Evolutionary conservation across 1,140 invertebrate species (phyloP), one percentile per base, ranked within the genome.

Genomic region (Macrobrachium nipponense): DNA sequence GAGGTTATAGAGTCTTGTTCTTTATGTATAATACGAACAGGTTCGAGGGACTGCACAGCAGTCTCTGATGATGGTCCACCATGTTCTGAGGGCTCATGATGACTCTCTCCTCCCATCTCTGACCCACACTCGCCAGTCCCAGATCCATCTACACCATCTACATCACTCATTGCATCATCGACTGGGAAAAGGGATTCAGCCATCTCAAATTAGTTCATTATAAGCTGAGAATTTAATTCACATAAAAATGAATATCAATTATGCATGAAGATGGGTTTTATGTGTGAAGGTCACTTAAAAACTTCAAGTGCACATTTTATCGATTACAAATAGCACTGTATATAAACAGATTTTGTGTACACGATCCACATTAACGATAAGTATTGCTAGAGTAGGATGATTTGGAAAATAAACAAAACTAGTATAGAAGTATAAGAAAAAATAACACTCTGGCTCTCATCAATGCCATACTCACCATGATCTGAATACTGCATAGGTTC

Each of bases 1-100:
- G 98, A 96, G 88, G 97, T 95, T 87, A 99, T 99, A 82, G 97
- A 97, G 91, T 99, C 98, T 93, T 99, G 98, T 91, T 99, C 98
- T 92, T 99, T 99, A 91, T 99, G 98, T 87, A 99, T 98, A 87
- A 99, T 97, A 84, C 98, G 94, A 82, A 99, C 96, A 64, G 97
- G 91, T 80, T 92, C 90, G 17, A 88, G 61, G 44, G 75, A 80
- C 14, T 73, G 61, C 51, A 43, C 20, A n/a, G 75, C 36, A 8
- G 66, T 68, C n/a, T 89, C 87, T 15, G 83, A 89, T 5, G 60
- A 17, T 17, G 61, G 64, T 43, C 68, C 88, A 43, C 79, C 89
- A 23, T 75, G 81, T 36, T 87, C 89, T 7, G 85, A 89, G 51
- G 78, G 64, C 15, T 85, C 87, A 27, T 87, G 80, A 15, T 79